Percentiles rank a stretch among this genome's conserved stretches.
phyloP scores from a whole-genome alignment of 1,140 invertebrate genomes.

The Diprion similis region DNA sequence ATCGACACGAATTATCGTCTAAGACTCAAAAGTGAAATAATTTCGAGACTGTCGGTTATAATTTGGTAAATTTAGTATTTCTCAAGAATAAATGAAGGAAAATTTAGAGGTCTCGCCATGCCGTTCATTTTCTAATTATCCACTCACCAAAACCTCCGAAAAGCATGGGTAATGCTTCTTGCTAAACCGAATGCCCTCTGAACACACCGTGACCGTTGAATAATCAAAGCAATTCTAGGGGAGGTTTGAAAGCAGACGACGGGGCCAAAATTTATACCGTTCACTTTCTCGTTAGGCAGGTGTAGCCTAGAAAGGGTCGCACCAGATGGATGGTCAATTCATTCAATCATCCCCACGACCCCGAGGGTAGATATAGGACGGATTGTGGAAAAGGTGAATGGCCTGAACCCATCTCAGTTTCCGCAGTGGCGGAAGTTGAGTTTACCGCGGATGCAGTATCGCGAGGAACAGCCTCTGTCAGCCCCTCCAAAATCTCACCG shows the following conservation, averaged over 20 bases:
- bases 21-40: no score
- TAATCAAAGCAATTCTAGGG: background rate
- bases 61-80: no score
- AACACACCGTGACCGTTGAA: background rate
- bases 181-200: no score
- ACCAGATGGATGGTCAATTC: background rate
- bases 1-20: no score
- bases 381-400: background rate
- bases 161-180: no score
- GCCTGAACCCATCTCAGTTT: background rate
- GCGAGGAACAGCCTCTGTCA: background rate
- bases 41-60: no score
- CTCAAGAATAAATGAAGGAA: no score
- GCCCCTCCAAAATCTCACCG: background rate
- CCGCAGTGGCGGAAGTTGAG: background rate
- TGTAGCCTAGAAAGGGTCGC: background rate
- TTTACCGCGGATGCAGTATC: background rate
- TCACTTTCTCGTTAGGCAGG: background rate
- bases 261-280: background rate
- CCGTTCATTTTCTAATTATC: no score
- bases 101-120: no score
- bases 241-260: background rate
- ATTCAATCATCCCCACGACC: constrained; percentile 7
- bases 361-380: background rate
- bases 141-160: no score